Percentiles rank a stretch among this genome's conserved stretches.
Conservation (phyloP, 2,797 vertebrate species). For the Rachycentron canadum region DNA sequence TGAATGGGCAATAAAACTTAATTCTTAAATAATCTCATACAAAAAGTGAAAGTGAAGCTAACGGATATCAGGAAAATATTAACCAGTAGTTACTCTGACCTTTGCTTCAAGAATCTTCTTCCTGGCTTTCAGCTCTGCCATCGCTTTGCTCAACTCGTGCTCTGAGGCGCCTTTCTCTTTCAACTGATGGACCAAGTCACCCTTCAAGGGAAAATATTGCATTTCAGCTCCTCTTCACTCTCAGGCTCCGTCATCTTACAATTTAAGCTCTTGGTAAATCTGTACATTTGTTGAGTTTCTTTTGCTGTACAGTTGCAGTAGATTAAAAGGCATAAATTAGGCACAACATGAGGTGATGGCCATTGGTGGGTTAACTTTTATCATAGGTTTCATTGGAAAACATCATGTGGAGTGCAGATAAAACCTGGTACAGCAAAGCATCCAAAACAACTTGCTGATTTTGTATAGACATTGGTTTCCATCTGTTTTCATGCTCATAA, state of each 20-base stretch:
- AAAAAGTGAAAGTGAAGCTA: neutral
- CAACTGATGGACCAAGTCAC: constrained; percentile 58
- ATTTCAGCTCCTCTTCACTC: neutral
- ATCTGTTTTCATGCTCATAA: neutral
- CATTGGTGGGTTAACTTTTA: neutral
- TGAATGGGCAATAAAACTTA: neutral
- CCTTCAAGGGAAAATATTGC: constrained; percentile 26
- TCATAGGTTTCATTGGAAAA: neutral
- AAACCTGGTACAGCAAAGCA: neutral
- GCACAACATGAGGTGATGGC: neutral
- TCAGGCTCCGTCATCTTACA: neutral
- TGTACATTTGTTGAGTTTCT: neutral
- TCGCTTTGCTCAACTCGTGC: constrained; percentile 89
- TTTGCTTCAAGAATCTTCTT: constrained; percentile 93
- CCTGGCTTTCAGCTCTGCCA: constrained; percentile 93
- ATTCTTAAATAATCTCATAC: neutral
- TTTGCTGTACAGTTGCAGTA: neutral
- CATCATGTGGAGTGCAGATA: neutral
- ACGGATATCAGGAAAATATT: neutral
- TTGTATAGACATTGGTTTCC: neutral
- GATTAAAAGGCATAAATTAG: no score
- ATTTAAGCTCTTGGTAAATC: neutral
- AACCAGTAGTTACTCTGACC: constrained; percentile 71
- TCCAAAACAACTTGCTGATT: neutral
- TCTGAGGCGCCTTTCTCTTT: constrained; percentile 50